A percentile compares a stretch with the other conserved stretches of the same genome.
phyloP scores from a whole-genome alignment of 2,888 invertebrate genomes.

The Ctena decussata region DNA sequence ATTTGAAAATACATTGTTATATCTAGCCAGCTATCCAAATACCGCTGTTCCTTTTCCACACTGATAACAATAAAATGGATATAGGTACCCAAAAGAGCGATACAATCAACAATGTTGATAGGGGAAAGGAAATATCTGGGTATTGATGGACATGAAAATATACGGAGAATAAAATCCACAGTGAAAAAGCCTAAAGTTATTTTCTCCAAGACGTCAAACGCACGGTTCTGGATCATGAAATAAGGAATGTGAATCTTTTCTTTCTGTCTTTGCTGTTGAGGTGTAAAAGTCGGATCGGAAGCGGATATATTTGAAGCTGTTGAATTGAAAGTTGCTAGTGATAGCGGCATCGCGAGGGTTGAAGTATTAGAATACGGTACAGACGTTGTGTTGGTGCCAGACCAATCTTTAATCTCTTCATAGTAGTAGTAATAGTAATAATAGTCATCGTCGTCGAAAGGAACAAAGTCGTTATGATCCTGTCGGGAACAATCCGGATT shows the following conservation, averaged over 20 bases:
- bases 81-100: slow-evolving; percentile 24
- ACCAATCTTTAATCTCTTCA: neutral
- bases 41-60: neutral
- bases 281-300: neutral
- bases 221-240: slow-evolving; percentile 19
- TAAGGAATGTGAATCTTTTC: slow-evolving; percentile 16
- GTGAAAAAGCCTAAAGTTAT: slow-evolving; percentile 34
- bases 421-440: neutral
- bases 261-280: neutral
- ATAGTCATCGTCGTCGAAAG: neutral
- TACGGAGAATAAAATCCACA: slow-evolving; percentile 23
- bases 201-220: slow-evolving; percentile 5
- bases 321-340: too few relatives aligned
- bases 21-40: slow-evolving; percentile 22
- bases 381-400: neutral
- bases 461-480: neutral
- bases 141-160: slow-evolving; percentile 29
- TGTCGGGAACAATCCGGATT: neutral
- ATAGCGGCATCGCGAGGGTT: too few relatives aligned
- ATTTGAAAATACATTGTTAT: slow-evolving; percentile 11
- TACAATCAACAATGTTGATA: slow-evolving; percentile 30
- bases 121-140: slow-evolving; percentile 29
- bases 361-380: neutral
- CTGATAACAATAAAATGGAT: neutral
- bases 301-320: neutral